Percentiles rank a stretch among this genome's conserved stretches.
Evolutionary conservation across 2,113 vertebrate genomes (phyloP).

Genomic region (Phyllostomus hastatus): DNA sequence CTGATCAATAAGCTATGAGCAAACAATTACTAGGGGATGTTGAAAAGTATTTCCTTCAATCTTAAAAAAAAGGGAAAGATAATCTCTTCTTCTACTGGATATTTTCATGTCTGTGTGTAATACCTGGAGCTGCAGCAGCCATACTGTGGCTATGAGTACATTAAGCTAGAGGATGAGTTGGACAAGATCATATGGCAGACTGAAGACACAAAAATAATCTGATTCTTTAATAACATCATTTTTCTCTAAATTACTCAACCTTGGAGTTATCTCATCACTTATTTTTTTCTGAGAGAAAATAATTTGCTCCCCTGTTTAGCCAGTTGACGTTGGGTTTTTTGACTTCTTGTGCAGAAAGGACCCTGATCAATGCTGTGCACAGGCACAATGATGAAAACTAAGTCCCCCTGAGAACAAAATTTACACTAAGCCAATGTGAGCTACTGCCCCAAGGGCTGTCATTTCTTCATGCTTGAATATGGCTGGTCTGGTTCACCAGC

Average conservation of each 20-base stretch:
- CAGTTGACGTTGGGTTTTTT: neutral
- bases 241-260: neutral
- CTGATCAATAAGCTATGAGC: neutral
- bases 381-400: neutral
- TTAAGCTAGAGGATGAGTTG: neutral
- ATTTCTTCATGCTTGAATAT: neutral
- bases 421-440: neutral
- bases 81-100: neutral
- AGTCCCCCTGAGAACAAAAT: neutral
- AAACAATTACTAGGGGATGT: neutral
- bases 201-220: neutral
- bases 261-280: neutral
- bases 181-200: neutral
- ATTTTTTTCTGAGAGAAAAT: neutral
- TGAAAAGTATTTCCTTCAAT: neutral
- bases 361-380: neutral
- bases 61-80: neutral
- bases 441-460: neutral
- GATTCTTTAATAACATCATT: neutral
- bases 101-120: neutral
- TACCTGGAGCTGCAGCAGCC: neutral
- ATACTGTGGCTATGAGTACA: neutral
- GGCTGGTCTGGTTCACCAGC: neutral
- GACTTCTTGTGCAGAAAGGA: neutral
- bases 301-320: neutral